These are phyloP conservation scores for Apamea sordens DNA, from an alignment of 2,888 invertebrate genomes.

Conservation along the genomic window DNA sequence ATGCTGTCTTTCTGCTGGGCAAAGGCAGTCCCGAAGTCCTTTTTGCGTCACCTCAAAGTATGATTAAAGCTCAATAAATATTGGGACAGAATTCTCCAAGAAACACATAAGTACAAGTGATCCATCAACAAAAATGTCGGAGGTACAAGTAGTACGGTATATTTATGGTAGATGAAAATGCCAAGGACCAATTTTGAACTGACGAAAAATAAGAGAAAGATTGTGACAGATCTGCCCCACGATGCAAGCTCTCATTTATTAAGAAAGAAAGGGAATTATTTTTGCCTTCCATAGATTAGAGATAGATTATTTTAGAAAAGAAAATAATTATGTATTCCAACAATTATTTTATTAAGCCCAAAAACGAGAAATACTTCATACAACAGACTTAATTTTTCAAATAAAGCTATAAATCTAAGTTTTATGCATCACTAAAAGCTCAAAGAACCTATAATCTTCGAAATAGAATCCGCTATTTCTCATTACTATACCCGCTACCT, in stretches of 20 bases:
- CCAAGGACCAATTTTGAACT: background rate
- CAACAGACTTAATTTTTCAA: no score
- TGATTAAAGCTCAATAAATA: background rate
- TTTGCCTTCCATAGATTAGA: background rate
- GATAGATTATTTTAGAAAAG: background rate
- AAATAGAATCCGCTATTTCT: conserved; percentile 50
- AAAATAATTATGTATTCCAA: background rate
- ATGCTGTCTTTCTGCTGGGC: no score
- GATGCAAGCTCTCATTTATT: no score
- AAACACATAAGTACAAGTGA: background rate
- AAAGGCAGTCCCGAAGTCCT: no score
- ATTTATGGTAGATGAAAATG: background rate
- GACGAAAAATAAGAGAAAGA: background rate
- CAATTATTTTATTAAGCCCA: background rate
- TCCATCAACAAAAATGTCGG: no score
- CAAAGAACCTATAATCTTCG: background rate
- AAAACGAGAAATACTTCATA: background rate
- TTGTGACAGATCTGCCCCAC: background rate
- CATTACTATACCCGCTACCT: conserved; percentile 3
- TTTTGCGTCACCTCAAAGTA: background rate
- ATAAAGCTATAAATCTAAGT: no score
- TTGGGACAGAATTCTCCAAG: background rate
- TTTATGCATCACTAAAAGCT: background rate
- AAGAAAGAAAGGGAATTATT: background rate
- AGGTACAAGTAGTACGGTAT: background rate